Percentiles rank a stretch among this genome's conserved stretches.
Evolutionary conservation across 2,888 invertebrate species (phyloP).

Genomic region (Hypolimnas misippus): DNA sequence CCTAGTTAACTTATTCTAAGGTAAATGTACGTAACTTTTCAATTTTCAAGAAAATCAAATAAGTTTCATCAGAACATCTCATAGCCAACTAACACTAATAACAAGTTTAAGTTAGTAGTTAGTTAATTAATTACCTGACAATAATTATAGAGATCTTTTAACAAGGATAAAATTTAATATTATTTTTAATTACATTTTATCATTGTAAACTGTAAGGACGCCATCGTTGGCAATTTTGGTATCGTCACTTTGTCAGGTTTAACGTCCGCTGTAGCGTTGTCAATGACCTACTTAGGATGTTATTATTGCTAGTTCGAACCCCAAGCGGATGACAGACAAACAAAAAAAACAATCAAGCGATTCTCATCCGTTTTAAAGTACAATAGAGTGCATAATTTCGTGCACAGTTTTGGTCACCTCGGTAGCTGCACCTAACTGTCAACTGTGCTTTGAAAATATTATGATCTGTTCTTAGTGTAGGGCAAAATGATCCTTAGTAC

Average conservation of each 20-base stretch:
- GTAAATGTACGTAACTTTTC: no score
- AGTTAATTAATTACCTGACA: no score
- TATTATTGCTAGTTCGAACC: slow-evolving; percentile 25
- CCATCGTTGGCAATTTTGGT: slow-evolving; percentile 8
- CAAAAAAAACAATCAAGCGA: slow-evolving; percentile 17
- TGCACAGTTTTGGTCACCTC: slow-evolving; percentile 6
- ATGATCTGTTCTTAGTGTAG: slow-evolving; percentile 8
- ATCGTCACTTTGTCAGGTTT: slow-evolving; percentile 29
- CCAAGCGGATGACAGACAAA: background rate
- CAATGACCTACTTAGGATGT: slow-evolving; percentile 32
- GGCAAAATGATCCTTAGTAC: slow-evolving; percentile 17
- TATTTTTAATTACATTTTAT: no score
- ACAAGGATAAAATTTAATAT: no score
- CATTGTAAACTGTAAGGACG: background rate
- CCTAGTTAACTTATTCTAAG: no score
- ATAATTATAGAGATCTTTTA: no score
- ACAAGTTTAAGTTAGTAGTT: no score
- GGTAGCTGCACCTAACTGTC: slow-evolving; percentile 8
- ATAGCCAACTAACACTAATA: no score
- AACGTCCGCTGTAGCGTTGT: slow-evolving; percentile 34
- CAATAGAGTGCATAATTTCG: slow-evolving; percentile 14
- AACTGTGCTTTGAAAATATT: slow-evolving; percentile 19
- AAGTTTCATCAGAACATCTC: no score
- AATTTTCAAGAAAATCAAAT: no score
- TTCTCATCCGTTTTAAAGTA: slow-evolving; percentile 18